Conservation (phyloP, 2,888 invertebrate species). For the Netelia inedita region DNA sequence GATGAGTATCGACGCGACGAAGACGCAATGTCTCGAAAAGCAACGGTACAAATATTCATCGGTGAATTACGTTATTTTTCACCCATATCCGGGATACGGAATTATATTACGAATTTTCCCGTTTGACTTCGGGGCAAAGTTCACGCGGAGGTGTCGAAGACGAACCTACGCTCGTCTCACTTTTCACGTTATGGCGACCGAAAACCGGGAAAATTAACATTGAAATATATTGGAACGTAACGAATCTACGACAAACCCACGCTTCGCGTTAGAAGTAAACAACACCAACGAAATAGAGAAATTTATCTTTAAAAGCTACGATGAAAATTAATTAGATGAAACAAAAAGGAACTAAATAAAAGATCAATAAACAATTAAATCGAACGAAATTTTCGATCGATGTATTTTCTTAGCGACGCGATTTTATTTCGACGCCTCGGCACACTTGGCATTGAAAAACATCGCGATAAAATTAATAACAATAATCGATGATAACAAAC, state of each 20-base stretch:
- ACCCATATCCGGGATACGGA: background rate
- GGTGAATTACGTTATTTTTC: background rate
- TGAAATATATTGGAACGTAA: no score
- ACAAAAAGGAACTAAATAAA: no score
- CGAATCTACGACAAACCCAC: no score
- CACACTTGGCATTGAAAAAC: slow-evolving; percentile 44
- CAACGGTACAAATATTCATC: slow-evolving; percentile 8
- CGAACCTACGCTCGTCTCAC: background rate
- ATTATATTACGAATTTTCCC: slow-evolving; percentile 20
- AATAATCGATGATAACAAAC: background rate
- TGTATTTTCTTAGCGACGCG: no score
- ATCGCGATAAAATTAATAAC: background rate
- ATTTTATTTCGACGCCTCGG: background rate
- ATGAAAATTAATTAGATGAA: no score
- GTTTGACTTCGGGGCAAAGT: background rate
- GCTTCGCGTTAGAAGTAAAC: no score
- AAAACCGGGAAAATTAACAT: no score
- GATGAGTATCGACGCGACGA: slow-evolving; percentile 51
- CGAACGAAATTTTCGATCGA: no score
- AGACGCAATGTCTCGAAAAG: slow-evolving; percentile 8
- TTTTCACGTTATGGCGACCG: background rate
- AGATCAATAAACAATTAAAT: no score
- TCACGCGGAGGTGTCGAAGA: background rate
- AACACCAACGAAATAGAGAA: no score
- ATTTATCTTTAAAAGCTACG: no score